Base-by-base conservation (phyloP, 2,888 invertebrate genomes). In the Tiliacea citrago region DNA sequence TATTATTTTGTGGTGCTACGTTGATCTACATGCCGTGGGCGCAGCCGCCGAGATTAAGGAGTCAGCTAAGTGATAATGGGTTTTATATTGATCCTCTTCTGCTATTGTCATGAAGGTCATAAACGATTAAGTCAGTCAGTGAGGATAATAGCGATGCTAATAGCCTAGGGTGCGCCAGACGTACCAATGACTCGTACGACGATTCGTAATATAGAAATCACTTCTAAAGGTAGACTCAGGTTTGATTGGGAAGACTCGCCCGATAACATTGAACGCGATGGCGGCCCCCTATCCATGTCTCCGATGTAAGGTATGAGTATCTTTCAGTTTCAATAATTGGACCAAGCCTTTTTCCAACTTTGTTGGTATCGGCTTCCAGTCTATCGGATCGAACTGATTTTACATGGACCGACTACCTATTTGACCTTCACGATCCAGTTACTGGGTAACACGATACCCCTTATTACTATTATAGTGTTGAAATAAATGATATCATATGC, bases 41-140 rank as follows among this genome's bases (percentile, higher is more conserved):
- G 42, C 53, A 42, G 62, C 62, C 16, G n/a, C 24, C 13, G 13
- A 55, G 62, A 51, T 24, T 55, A 51, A 76, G 45, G 42, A 76
- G 49, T 35, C 24, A 57, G 35, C 55, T 68, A 77, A 65, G 70
- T 70, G 70, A 29, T 77, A 76, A 76, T 76, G 61, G 77, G 21
- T 57, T 76, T 69, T 77, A 62, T 77, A 76, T 76, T 70, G 77
- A 77, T 77, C 35, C 13, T 57, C 69, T 77, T 45, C 45, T 61
- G 18, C 61, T 62, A 63, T 58, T 77, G 70, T 77, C 62, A 58
- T 51, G 69, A 63, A 67, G 60, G 67, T 75, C 68, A 75, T 76
- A 53, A 68, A 63, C 35, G 51, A 70, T 77, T 77, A 62, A 77
- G 55, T 39, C 51, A 77, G 55, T 45, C 45, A 57, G 21, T 57